Percentiles rank a stretch among this genome's conserved stretches.
phyloP scores from a whole-genome alignment of 2,113 vertebrate genomes.

The Lamprotornis superbus region DNA sequence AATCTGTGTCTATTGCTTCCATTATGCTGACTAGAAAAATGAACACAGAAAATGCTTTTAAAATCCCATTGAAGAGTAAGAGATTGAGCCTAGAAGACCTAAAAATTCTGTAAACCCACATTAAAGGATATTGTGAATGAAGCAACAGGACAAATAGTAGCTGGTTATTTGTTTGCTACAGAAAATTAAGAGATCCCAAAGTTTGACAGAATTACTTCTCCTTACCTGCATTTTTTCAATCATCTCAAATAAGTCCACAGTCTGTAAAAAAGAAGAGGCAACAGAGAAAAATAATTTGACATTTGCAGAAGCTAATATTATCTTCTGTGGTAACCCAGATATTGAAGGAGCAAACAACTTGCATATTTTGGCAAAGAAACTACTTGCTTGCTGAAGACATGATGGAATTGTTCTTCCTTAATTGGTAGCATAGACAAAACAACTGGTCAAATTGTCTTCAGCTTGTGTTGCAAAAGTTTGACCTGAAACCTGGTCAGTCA shows the following conservation, averaged over 20 bases:
- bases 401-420: not conserved
- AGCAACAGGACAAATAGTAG: not conserved
- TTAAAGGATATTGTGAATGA: not conserved
- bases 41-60: not conserved
- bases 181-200: not conserved
- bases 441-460: not conserved
- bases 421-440: not conserved
- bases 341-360: not conserved
- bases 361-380: not conserved
- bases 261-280: constrained; percentile 67
- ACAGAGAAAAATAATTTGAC: not conserved
- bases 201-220: not conserved
- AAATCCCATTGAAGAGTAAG: not conserved
- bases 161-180: not conserved
- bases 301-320: not conserved
- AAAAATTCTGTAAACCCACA: not conserved
- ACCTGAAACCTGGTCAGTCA: not conserved
- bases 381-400: not conserved
- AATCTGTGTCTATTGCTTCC: not conserved
- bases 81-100: not conserved
- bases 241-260: constrained; percentile 89
- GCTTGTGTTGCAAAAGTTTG: not conserved
- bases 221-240: constrained; percentile 83
- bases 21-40: not conserved
- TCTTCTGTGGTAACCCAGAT: not conserved